Conservation (phyloP, 2,113 vertebrate species). For the Echinops telfairi region DNA sequence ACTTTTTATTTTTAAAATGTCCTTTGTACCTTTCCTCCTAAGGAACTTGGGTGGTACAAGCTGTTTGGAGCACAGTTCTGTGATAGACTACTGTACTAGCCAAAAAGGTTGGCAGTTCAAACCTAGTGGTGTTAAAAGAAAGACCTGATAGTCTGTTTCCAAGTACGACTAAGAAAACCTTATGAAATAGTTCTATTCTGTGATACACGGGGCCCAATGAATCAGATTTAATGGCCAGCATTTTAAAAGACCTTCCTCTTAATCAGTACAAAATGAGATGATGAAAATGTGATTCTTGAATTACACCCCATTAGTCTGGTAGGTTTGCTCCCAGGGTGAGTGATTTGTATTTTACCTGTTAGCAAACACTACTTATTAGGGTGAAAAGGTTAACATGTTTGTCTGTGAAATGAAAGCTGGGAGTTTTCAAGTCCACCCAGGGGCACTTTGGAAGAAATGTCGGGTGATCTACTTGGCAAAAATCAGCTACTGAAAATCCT, state of each 20-base stretch:
- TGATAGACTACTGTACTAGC: background rate
- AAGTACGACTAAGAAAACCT: background rate
- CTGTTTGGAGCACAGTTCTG: background rate
- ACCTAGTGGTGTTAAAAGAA: background rate
- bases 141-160: background rate
- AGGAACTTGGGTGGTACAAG: background rate
- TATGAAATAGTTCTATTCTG: background rate
- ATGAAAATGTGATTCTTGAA: slow-evolving; percentile 25
- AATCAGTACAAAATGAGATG: slow-evolving; percentile 22
- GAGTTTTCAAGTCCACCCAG: too few species aligned
- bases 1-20: too few species aligned
- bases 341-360: background rate
- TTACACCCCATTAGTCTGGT: background rate
- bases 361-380: background rate
- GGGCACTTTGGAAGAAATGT: too few species aligned
- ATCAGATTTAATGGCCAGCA: background rate
- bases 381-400: background rate
- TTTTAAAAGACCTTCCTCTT: background rate
- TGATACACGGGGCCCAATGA: background rate
- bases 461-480: too few species aligned
- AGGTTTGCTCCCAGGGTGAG: background rate
- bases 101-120: background rate
- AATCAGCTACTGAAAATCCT: too few species aligned
- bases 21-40: background rate
- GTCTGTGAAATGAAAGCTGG: too few species aligned